phyloP scores from a whole-genome alignment of 1,140 invertebrate genomes.

The Polypedilum pembai region DNA sequence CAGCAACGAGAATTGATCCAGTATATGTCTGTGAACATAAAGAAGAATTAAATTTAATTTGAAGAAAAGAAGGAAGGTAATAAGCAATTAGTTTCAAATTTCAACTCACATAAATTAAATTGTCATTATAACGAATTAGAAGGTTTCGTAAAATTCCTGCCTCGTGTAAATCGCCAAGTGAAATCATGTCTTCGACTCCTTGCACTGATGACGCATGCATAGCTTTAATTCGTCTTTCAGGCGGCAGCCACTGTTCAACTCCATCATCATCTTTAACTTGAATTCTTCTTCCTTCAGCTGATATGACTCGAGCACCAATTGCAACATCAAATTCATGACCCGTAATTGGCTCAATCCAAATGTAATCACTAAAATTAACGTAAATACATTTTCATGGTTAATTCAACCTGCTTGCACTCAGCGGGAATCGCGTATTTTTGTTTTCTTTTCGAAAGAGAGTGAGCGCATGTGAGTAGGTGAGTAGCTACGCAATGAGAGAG shows the following conservation, averaged over 20 bases:
- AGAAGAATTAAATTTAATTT: slow-evolving; percentile 19
- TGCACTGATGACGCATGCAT: slow-evolving; percentile 98
- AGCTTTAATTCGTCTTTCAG: slow-evolving; percentile 89
- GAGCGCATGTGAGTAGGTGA: no score
- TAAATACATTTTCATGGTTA: slow-evolving; percentile 5
- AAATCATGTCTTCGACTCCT: slow-evolving; percentile 99
- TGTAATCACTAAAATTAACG: slow-evolving; percentile 70
- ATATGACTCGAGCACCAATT: slow-evolving; percentile 90
- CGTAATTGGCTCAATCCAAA: slow-evolving; percentile 95
- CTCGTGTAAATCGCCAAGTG: slow-evolving; percentile 95
- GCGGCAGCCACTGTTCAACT: slow-evolving; percentile 93
- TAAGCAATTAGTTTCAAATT: background rate
- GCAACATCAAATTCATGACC: slow-evolving; percentile 94
- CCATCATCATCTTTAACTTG: slow-evolving; percentile 92
- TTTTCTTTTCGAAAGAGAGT: background rate
- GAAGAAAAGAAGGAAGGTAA: background rate
- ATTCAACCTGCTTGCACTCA: background rate
- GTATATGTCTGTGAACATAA: slow-evolving; percentile 79
- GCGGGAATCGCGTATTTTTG: background rate
- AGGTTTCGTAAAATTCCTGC: slow-evolving; percentile 96
- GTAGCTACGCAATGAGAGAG: background rate
- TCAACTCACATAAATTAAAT: slow-evolving; percentile 92
- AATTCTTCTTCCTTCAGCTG: slow-evolving; percentile 87
- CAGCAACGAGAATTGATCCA: slow-evolving; percentile 95
- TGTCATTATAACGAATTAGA: slow-evolving; percentile 95